Evolutionary conservation across 1,140 invertebrate species (phyloP).

Genomic region (Danaus melanippus): DNA sequence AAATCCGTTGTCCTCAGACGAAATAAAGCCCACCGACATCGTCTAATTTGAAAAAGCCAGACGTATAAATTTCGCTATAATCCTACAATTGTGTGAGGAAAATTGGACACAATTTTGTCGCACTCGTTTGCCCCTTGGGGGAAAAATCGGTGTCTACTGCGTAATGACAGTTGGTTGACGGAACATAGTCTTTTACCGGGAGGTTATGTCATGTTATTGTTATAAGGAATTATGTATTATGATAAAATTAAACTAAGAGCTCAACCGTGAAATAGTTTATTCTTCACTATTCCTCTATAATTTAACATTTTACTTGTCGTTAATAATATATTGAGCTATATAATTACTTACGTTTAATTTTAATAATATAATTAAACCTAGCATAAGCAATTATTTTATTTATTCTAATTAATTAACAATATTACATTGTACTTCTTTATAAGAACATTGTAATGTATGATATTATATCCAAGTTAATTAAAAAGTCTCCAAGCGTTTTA

Average conservation of each 20-base stretch:
- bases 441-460: too few species aligned
- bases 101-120: conserved; percentile 59
- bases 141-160: conserved; percentile 42
- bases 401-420: neutral
- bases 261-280: too few species aligned
- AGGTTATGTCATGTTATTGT: conserved; percentile 15
- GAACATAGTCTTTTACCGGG: conserved; percentile 8
- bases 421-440: too few species aligned
- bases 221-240: conserved; percentile 3
- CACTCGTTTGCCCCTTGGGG: conserved; percentile 47
- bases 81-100: conserved; percentile 59
- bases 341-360: too few species aligned
- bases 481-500: too few species aligned
- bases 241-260: conserved; percentile 1
- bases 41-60: conserved; percentile 68
- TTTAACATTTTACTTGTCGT: too few species aligned
- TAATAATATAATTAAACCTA: too few species aligned
- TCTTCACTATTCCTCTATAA: too few species aligned
- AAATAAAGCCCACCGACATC: conserved; percentile 46
- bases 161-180: conserved; percentile 40
- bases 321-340: too few species aligned
- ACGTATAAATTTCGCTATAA: conserved; percentile 66
- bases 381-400: too few species aligned
- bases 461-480: too few species aligned
- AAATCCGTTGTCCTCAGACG: conserved; percentile 33